Base-by-base conservation (phyloP, 1,140 invertebrate species). In the Platyscapa corneri region DNA sequence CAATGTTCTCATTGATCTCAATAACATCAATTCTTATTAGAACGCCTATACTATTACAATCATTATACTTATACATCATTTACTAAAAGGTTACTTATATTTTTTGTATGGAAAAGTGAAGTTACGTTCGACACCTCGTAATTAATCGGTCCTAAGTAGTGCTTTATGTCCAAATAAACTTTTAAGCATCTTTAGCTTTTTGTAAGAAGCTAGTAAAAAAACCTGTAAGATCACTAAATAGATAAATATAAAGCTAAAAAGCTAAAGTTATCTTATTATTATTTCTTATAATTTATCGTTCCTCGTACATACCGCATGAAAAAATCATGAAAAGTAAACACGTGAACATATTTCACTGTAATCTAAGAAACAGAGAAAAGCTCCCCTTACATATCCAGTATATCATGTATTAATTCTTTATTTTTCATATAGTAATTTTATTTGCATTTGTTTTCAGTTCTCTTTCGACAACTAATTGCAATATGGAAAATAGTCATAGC, bases 281-380 rank as follows among this genome's bases (percentile, higher is more conserved):
- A 85, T 77, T 67, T 85, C 65, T 82, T 86, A 77, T 74, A 86
- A 86, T 86, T 82, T 86, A 67, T 79, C 30, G 42, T 8, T 12
- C 27, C 49, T 27, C 49, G 46, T 18, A 5, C 6, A 46, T 5
- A 16, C 0, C 60, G 10, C 32, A 32, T 60, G 53, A 12, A 64
- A 65, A 79, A 49, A 16, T 20, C 12, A 37, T 37, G n/a, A 76
- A 82, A 49, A 77, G 65, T 77, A 67, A 56, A 83, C 82, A 42
- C n/a, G 70, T 53, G 65, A 53, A 56, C 34, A 37, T 30, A 78
- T 80, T 49, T 80, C 37, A 65, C 27, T 53, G 74, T 34, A 60
- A 32, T 74, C 39, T 34, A 60, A 27, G 16, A n/a, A n/a, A n/a
- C n/a, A n/a, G n/a, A n/a, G n/a, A n/a, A n/a, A n/a, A n/a, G n/a